phyloP scores from a whole-genome alignment of 2,797 vertebrate species.

The Holocentrus rufus region DNA sequence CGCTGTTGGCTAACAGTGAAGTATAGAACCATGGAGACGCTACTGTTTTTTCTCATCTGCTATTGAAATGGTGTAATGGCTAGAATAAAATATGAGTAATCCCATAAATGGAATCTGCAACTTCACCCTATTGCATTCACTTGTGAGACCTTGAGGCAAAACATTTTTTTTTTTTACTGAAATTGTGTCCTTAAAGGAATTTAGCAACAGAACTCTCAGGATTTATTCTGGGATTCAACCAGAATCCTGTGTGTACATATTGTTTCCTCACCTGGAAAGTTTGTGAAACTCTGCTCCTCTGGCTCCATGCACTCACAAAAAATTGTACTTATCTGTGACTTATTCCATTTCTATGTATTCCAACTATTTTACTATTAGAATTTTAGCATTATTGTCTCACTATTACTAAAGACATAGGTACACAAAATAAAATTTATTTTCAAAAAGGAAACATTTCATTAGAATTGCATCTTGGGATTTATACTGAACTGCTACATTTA shows the following conservation, averaged over 20 bases:
- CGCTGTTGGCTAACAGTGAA: conserved; percentile 49
- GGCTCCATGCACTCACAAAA: background rate
- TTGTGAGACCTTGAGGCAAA: conserved; percentile 2
- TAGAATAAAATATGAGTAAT: conserved; percentile 19
- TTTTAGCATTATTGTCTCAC: too few species aligned
- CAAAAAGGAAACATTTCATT: conserved; percentile 49
- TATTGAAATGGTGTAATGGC: conserved; percentile 26
- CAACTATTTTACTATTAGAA: too few species aligned
- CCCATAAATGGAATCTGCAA: conserved; percentile 9
- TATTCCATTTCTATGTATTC: conserved; percentile 13
- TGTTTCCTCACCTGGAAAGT: background rate
- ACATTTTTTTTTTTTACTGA: too few species aligned
- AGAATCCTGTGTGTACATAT: too few species aligned
- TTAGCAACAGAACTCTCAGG: too few species aligned
- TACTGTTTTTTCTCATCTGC: conserved; percentile 37
- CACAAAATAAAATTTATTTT: too few species aligned
- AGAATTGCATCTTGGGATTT: conserved; percentile 53
- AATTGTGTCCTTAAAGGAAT: too few species aligned
- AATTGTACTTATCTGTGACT: background rate
- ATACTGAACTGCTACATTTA: conserved; percentile 45
- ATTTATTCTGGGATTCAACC: too few species aligned
- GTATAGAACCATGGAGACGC: conserved; percentile 34
- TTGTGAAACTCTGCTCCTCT: background rate
- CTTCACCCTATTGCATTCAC: conserved; percentile 16
- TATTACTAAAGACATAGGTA: too few species aligned